A percentile compares a stretch with the other conserved stretches of the same genome.
Evolutionary conservation across 2,797 vertebrate species (phyloP).

Genomic region (Nothura maculosa): DNA sequence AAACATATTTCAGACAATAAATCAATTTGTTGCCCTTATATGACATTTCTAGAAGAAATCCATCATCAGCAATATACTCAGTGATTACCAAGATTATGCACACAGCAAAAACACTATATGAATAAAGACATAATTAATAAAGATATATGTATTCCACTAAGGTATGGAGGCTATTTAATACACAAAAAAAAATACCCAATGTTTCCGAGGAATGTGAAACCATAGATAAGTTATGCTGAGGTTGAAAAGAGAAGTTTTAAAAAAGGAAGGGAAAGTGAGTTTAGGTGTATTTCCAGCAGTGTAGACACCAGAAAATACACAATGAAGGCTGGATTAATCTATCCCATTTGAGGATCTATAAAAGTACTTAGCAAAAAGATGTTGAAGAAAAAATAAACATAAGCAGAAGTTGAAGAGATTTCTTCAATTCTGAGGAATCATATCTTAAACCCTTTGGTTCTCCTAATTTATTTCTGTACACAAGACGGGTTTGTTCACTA

Average conservation of each 20-base stretch:
- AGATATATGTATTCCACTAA: background rate
- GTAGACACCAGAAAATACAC: background rate
- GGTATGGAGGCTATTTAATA: background rate
- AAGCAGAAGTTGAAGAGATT: background rate
- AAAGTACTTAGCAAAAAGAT: background rate
- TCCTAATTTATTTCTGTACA: background rate
- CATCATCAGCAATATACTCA: background rate
- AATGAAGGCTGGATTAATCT: background rate
- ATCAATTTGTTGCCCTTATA: background rate
- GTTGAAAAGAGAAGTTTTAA: background rate
- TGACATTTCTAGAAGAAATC: background rate
- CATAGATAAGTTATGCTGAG: background rate
- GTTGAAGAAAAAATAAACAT: background rate
- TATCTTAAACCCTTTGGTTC: background rate
- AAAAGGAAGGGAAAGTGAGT: background rate
- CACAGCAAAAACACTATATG: background rate
- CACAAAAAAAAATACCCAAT: background rate
- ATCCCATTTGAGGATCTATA: background rate
- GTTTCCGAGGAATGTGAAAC: background rate
- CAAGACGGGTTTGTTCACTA: background rate
- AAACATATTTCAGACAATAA: background rate
- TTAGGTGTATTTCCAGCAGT: background rate
- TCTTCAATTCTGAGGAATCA: background rate
- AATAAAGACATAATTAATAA: background rate
- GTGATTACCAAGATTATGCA: background rate